Evolutionary conservation across 2,888 invertebrate genomes (phyloP).

Genomic region (Melinaea marsaeus): DNA sequence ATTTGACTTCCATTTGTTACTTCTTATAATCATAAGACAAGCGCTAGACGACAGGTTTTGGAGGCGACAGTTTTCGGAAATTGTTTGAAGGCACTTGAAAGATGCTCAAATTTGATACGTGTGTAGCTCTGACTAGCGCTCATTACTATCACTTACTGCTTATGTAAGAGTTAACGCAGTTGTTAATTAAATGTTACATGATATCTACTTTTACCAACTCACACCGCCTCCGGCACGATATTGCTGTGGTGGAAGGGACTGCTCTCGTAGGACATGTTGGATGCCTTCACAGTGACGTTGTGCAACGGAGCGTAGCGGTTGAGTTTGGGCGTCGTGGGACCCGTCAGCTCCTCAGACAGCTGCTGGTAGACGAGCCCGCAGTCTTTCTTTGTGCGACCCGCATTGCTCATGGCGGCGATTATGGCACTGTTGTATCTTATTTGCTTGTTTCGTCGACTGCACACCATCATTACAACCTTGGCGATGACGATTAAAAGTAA

Average conservation of each 20-base stretch:
- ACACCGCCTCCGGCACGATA: constrained; percentile 80
- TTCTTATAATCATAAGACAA: constrained; percentile 54
- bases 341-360: constrained; percentile 85
- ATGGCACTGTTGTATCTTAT: constrained; percentile 74
- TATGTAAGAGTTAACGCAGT: constrained; percentile 68
- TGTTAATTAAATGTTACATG: constrained; percentile 54
- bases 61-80: constrained; percentile 62
- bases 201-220: constrained; percentile 51
- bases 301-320: constrained; percentile 80
- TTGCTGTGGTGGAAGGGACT: constrained; percentile 81
- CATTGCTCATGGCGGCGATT: constrained; percentile 75
- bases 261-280: constrained; percentile 78
- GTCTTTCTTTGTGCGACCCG: constrained; percentile 80
- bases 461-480: constrained; percentile 70
- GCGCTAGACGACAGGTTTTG: constrained; percentile 65
- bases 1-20: constrained; percentile 75
- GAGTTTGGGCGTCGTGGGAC: constrained; percentile 82
- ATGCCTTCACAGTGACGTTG: constrained; percentile 64
- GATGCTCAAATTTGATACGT: constrained; percentile 43
- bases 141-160: constrained; percentile 70
- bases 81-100: constrained; percentile 61
- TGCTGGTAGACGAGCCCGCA: constrained; percentile 88
- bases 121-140: constrained; percentile 72
- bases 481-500: constrained; percentile 74
- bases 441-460: constrained; percentile 58